phyloP scores from a whole-genome alignment of 2,113 vertebrate genomes.

The Lynx canadensis region DNA sequence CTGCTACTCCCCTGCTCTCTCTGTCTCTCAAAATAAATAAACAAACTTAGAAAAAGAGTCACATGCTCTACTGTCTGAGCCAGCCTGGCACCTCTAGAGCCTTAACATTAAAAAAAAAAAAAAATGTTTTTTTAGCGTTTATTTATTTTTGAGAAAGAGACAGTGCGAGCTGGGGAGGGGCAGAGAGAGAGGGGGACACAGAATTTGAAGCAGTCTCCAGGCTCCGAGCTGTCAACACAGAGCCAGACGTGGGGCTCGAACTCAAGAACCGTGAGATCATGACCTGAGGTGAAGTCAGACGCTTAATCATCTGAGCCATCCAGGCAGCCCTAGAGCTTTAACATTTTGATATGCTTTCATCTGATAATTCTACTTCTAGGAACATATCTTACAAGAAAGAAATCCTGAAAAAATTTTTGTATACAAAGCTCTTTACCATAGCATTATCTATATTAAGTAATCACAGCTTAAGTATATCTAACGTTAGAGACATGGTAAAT shows the following conservation, averaged over 20 bases:
- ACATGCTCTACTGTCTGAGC: background rate
- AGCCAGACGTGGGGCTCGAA: too few relatives aligned
- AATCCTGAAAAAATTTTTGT: background rate
- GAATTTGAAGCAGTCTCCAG: too few relatives aligned
- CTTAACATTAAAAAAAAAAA: background rate
- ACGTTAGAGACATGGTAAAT: slow-evolving; percentile 40
- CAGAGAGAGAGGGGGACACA: too few relatives aligned
- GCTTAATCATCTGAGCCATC: background rate
- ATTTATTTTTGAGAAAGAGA: too few relatives aligned
- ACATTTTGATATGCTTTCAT: background rate
- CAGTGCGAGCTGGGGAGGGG: too few relatives aligned
- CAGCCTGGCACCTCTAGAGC: background rate
- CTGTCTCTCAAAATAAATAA: too few relatives aligned
- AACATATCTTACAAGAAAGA: background rate
- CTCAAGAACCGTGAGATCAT: too few relatives aligned
- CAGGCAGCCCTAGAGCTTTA: background rate
- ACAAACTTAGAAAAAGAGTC: background rate
- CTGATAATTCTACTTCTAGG: background rate
- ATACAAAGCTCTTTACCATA: background rate
- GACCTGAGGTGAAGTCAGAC: background rate
- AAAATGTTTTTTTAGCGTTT: too few relatives aligned
- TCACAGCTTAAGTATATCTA: background rate
- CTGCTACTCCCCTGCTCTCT: too few relatives aligned
- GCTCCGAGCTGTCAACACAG: too few relatives aligned
- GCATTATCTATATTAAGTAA: slow-evolving; percentile 23